phyloP scores from a whole-genome alignment of 2,113 vertebrate species.

The Charina bottae region DNA sequence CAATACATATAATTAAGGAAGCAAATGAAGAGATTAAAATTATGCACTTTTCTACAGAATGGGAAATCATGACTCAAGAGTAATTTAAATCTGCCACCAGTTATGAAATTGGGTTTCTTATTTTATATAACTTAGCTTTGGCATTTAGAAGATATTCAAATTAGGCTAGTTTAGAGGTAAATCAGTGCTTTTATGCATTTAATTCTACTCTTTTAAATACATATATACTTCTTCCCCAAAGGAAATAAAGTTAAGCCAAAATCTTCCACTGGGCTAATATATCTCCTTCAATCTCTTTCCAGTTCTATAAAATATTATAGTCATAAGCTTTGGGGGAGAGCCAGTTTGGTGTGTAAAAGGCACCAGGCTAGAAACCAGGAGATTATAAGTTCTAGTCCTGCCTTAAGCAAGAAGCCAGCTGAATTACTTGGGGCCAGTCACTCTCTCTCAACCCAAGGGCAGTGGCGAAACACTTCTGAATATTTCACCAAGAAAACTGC shows the following conservation, averaged over 20 bases:
- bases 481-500: not conserved
- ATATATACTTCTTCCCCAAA: not conserved
- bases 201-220: not conserved
- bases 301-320: not conserved
- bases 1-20: not conserved
- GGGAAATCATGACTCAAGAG: not conserved
- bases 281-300: not conserved
- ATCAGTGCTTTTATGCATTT: not conserved
- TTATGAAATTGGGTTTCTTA: not conserved
- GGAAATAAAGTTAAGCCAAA: not conserved
- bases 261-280: not conserved
- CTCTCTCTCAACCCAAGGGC: not conserved
- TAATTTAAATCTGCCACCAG: not conserved
- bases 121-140: not conserved
- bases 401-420: not conserved
- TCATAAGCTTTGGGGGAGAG: not conserved
- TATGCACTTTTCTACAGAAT: not conserved
- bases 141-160: not conserved
- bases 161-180: not conserved
- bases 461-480: not conserved
- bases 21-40: not conserved
- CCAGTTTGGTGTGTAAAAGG: not conserved
- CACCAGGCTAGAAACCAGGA: not conserved
- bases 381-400: not conserved
- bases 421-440: not conserved